phyloP scores from a whole-genome alignment of 1,140 invertebrate genomes.

The Penaeus chinensis region DNA sequence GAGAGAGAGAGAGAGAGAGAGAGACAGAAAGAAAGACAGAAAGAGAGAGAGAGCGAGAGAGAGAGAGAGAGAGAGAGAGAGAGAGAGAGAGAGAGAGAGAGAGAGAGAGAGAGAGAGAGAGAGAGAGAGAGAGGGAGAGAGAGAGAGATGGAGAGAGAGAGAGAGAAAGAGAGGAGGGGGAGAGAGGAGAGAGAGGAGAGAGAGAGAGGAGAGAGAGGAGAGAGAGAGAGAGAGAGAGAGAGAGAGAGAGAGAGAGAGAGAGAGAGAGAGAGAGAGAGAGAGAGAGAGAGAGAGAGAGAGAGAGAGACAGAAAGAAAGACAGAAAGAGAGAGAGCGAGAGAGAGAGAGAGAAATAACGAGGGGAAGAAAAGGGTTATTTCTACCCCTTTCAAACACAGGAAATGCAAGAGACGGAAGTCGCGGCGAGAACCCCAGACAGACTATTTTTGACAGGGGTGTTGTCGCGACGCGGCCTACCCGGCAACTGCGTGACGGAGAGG shows the following conservation, averaged over 20 bases:
- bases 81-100: neutral
- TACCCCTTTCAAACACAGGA: too few species aligned
- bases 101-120: neutral
- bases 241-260: conserved; percentile 36
- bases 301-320: too few species aligned
- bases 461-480: neutral
- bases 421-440: too few species aligned
- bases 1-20: conserved; percentile 27
- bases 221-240: neutral
- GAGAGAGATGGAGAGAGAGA: conserved; percentile 4
- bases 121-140: neutral
- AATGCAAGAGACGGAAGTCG: too few species aligned
- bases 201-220: conserved; percentile 40
- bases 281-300: neutral
- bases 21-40: neutral
- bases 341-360: neutral
- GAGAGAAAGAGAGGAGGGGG: conserved; percentile 2
- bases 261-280: conserved; percentile 35
- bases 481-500: neutral
- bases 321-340: neutral
- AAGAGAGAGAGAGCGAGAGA: neutral
- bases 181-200: conserved; percentile 37
- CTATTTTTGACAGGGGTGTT: too few species aligned
- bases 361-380: too few species aligned
- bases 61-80: neutral